phyloP scores from a whole-genome alignment of 2,797 vertebrate genomes.

The Pangasius larnaudii region DNA sequence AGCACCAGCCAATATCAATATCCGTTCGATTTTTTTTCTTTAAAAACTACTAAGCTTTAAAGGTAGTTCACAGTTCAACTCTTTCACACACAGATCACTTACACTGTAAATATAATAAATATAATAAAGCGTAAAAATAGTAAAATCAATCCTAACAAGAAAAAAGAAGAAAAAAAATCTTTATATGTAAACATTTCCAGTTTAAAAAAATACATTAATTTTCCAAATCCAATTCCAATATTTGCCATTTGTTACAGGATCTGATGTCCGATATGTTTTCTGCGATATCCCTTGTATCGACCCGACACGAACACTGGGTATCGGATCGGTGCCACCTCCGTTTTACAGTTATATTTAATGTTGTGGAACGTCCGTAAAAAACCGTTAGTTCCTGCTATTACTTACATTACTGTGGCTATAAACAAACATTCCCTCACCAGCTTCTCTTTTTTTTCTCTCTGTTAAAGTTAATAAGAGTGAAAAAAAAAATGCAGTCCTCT shows the following conservation, averaged over 20 bases:
- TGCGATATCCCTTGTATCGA: background rate
- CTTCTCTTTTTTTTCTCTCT: background rate
- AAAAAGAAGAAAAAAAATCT: background rate
- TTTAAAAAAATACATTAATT: too few species aligned
- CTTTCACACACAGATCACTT: background rate
- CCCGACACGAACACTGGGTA: background rate
- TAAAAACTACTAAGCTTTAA: background rate
- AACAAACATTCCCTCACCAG: background rate
- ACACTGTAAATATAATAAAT: background rate
- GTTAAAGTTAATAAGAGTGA: background rate
- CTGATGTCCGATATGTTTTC: background rate
- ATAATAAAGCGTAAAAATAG: background rate
- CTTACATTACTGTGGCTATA: background rate
- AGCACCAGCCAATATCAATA: too few species aligned
- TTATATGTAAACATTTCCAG: background rate
- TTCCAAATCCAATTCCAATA: background rate
- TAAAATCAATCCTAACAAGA: background rate
- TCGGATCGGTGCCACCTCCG: background rate
- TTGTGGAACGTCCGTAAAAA: background rate
- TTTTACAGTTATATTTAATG: background rate
- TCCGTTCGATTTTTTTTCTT: background rate
- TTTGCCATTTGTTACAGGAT: too few species aligned
- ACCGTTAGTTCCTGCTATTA: background rate
- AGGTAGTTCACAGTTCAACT: background rate
- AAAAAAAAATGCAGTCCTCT: background rate